Evolutionary conservation across 1,140 invertebrate species (phyloP).

Genomic region (Mya arenaria): DNA sequence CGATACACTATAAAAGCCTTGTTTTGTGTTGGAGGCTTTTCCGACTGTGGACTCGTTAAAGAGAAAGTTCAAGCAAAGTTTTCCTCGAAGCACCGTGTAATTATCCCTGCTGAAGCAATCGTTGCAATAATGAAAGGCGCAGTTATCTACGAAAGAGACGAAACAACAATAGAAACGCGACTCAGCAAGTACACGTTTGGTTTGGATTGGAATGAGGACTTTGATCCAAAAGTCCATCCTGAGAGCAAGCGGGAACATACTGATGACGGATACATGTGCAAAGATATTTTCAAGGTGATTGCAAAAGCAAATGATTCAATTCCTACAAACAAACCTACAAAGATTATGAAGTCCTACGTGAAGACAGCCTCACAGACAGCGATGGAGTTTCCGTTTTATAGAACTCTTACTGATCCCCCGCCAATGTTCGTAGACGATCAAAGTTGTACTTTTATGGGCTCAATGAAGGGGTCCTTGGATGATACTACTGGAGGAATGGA

Average conservation of each 20-base stretch:
- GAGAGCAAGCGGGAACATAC: constrained; percentile 6
- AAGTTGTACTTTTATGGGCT: constrained; percentile 30
- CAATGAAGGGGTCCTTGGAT: not conserved
- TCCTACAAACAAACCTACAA: not conserved
- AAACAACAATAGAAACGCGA: constrained; percentile 14
- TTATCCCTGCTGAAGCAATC: constrained; percentile 27
- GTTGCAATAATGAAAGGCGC: constrained; percentile 36
- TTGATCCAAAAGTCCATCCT: constrained; percentile 6
- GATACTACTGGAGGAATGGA: not conserved
- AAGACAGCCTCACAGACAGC: constrained; percentile 16
- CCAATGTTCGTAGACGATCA: constrained; percentile 27
- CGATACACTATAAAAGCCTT: constrained; percentile 11
- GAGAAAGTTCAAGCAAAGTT: not conserved
- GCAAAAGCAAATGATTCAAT: constrained; percentile 1
- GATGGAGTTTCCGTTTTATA: constrained; percentile 47
- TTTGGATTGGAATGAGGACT: constrained; percentile 50
- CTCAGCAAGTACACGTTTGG: constrained; percentile 31
- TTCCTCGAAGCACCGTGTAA: constrained; percentile 3
- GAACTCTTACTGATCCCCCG: not conserved
- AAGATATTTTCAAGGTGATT: constrained; percentile 34
- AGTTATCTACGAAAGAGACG: constrained; percentile 31
- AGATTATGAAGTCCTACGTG: constrained; percentile 30
- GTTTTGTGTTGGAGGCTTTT: constrained; percentile 39
- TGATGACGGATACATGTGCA: constrained; percentile 29
- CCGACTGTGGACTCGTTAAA: constrained; percentile 26